Base-by-base conservation (phyloP, 2,113 vertebrate genomes). In the Gasterosteus nipponicus region DNA sequence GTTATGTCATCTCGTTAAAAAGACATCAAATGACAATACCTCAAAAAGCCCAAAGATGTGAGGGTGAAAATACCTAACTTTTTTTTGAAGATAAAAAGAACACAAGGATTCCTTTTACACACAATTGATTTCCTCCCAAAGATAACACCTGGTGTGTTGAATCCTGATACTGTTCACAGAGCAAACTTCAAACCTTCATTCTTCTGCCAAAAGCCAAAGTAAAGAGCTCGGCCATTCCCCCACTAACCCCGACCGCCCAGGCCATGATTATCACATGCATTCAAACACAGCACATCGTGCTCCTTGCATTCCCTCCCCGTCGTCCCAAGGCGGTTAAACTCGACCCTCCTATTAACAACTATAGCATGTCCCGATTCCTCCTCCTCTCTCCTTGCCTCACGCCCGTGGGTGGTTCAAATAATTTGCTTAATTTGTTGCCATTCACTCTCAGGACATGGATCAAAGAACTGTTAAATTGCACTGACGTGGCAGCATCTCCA, bases 401-500 rank as follows among this genome's bases (percentile, higher is more conserved):
- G 91, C 80, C 78, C 57, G 89, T 92, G 92, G 93, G 92, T 90
- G 92, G 91, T 85, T 85, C 87, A 89, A 81, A 93, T 93, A 90
- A 94, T 93, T 93, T 92, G 89, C 92, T 90, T 94, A 93, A 93
- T 94, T 94, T 94, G 91, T 90, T 93, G 92, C 91, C 90, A 91
- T 92, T 92, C 91, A 91, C 87, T 93, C 87, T 89, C 86, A 93
- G 91, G 91, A 92, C 83, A 78, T 89, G 90, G 92, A 93, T 94
- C 92, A 94, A 94, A 94, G 92, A 87, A 83, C 89, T 92, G 89
- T 86, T 93, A 93, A 94, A 93, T 92, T 92, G 88, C 89, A 92
- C 89, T 90, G 92, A 91, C 87, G 81, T 92, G 89, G 87, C 87
- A 62, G 84, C 86, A 74, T 89, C 88, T 88, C 67, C 1, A 42